Evolutionary conservation across 1,140 invertebrate genomes (phyloP).

Genomic region (Harlomillsia oculata): DNA sequence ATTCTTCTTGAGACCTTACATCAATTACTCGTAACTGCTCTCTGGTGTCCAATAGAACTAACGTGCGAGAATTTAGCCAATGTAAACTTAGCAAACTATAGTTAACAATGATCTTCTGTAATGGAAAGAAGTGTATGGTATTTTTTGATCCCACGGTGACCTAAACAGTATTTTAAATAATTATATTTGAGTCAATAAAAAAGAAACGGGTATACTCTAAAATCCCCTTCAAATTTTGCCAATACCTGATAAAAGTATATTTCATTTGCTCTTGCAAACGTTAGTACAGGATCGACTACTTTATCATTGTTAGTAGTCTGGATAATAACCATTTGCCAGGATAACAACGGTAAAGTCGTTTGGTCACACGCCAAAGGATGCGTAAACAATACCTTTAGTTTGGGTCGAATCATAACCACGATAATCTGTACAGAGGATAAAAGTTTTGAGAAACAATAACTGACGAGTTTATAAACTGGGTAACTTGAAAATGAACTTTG

Average conservation of each 20-base stretch:
- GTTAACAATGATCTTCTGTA: constrained; percentile 57
- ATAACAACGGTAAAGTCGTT: constrained; percentile 68
- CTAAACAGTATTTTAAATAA: constrained; percentile 20
- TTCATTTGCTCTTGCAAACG: constrained; percentile 67
- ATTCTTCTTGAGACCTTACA: constrained; percentile 71
- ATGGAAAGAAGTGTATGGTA: constrained; percentile 51
- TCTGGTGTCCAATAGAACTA: constrained; percentile 71
- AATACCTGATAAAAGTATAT: constrained; percentile 77
- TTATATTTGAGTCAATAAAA: not conserved
- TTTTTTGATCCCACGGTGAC: constrained; percentile 38
- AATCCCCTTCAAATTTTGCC: not conserved
- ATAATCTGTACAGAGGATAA: constrained; percentile 51
- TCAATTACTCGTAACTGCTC: constrained; percentile 82
- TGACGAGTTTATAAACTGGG: not conserved
- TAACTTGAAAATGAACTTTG: not conserved
- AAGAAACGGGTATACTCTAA: not conserved
- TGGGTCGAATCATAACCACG: constrained; percentile 71
- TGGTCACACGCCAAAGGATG: constrained; percentile 48
- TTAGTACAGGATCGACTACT: constrained; percentile 72
- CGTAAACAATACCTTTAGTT: constrained; percentile 58
- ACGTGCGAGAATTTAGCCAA: constrained; percentile 78
- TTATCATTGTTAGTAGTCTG: constrained; percentile 58
- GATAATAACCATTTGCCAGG: constrained; percentile 85
- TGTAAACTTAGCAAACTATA: constrained; percentile 63
- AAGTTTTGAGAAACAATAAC: not conserved